Base-by-base conservation (phyloP, 2,113 vertebrate genomes). In the Eclectus roratus region DNA sequence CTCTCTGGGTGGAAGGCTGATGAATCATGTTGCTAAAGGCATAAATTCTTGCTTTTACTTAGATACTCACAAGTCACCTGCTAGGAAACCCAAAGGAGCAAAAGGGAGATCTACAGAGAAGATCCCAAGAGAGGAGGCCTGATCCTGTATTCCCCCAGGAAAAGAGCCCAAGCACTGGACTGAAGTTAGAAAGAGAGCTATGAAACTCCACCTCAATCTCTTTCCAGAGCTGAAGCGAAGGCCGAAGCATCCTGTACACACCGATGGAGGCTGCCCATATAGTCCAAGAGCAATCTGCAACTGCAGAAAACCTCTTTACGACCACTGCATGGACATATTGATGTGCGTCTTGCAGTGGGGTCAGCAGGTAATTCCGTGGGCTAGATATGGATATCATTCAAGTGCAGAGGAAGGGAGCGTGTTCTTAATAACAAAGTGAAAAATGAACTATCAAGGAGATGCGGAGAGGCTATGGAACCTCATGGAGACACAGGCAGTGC, bases 271-370 rank as follows among this genome's bases (percentile, higher is more conserved):
- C 20, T 86, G 29, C 41, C 5, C 9, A 11, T 7, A 18, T 19
- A 70, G 27, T 27, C 29, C 70, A 46, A 52, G 41, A 71, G 46
- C 49, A 50, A 24, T 39, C 19, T 11, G 35, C 3, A 33, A 17
- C 25, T 28, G 29, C 33, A 24, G 39, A 18, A 79, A 46, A 6
- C 3, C 23, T 72, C 50, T 72, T 39, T 12, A n/a, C 21, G 64
- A 11, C 14, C 66, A 20, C 29, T 28, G 15, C 55, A 11, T 2
- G 25, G 43, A 5, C 0, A 1, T 1, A 0, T 6, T 58, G 31
- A 43, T 27, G 46, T 3, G 3, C n/a, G 6, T 24, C 46, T 29
- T 0, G 1, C 3, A 7, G 31, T 2, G n/a, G 20, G 17, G 13
- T 7, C 50, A n/a, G 29, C 21, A 61, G 60, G 10, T 14, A n/a